Conservation (phyloP, 2,113 vertebrate species). For the Polyodon spathula region DNA sequence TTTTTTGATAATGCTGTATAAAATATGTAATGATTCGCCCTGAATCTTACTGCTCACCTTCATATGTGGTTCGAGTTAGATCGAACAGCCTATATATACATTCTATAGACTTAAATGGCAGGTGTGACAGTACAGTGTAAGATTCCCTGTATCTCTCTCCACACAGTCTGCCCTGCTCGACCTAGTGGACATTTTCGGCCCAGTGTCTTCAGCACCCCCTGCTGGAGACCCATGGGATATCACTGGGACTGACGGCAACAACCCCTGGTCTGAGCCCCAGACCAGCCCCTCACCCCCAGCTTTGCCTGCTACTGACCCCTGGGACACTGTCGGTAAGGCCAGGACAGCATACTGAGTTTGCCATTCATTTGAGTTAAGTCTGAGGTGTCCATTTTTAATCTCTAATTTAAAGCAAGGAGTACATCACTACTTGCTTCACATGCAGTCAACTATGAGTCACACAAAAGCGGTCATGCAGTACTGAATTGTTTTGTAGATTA, state of each 20-base stretch:
- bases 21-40: not conserved
- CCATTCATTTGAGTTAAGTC: no score
- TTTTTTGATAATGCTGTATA: no score
- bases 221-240: conserved; percentile 36
- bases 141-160: conserved; percentile 30
- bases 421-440: not conserved
- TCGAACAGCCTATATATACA: no score
- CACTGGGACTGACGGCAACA: conserved; percentile 16
- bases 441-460: not conserved
- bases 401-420: not conserved
- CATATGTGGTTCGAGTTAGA: no score
- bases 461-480: not conserved
- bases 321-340: conserved; percentile 53
- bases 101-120: no score
- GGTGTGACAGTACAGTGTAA: no score
- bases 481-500: not conserved
- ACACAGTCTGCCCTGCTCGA: conserved; percentile 82
- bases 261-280: conserved; percentile 1
- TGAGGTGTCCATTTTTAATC: no score
- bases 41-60: no score
- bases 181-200: conserved; percentile 80
- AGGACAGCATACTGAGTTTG: not conserved
- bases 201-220: conserved; percentile 42
- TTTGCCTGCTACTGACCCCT: conserved; percentile 35
- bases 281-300: conserved; percentile 26